phyloP scores from a whole-genome alignment of 2,113 vertebrate genomes.

The Pipa parva region DNA sequence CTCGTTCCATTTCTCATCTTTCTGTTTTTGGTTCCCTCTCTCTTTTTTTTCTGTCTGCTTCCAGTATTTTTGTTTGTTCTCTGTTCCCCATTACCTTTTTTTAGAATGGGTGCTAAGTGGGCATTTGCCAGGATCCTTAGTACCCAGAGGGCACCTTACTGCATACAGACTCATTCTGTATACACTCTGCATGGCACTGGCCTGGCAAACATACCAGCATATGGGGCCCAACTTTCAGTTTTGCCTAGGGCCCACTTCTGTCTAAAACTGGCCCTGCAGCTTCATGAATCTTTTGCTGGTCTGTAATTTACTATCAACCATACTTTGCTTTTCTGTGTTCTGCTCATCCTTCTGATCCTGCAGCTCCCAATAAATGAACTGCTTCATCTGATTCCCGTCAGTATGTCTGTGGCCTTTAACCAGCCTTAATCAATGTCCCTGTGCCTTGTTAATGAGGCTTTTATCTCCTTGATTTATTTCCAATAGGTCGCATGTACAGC shows the following conservation, averaged over 20 bases:
- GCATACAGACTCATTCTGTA: too few species aligned
- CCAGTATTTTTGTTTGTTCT: too few species aligned
- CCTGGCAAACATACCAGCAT: too few species aligned
- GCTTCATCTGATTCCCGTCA: slow-evolving; percentile 42
- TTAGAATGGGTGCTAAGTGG: too few species aligned
- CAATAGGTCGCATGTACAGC: slow-evolving; percentile 41
- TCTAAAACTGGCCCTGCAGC: background rate
- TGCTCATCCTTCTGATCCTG: background rate
- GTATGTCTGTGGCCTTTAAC: slow-evolving; percentile 36
- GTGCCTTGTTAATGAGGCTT: slow-evolving; percentile 41
- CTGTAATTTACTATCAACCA: background rate
- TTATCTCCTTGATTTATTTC: slow-evolving; percentile 43
- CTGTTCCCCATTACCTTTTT: too few species aligned
- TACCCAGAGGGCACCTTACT: too few species aligned
- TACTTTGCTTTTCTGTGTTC: background rate
- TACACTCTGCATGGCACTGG: too few species aligned
- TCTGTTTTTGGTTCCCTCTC: background rate
- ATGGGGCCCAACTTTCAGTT: too few species aligned
- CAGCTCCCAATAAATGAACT: slow-evolving; percentile 27
- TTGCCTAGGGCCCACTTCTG: too few species aligned
- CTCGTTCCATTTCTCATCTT: too few species aligned
- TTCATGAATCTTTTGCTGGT: background rate
- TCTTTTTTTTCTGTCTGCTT: background rate
- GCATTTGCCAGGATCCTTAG: too few species aligned
- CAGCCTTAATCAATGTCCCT: slow-evolving; percentile 40